These are phyloP conservation scores for Drosophila prolongata DNA, from an alignment of 2,888 invertebrate genomes.

Conservation along the genomic window DNA sequence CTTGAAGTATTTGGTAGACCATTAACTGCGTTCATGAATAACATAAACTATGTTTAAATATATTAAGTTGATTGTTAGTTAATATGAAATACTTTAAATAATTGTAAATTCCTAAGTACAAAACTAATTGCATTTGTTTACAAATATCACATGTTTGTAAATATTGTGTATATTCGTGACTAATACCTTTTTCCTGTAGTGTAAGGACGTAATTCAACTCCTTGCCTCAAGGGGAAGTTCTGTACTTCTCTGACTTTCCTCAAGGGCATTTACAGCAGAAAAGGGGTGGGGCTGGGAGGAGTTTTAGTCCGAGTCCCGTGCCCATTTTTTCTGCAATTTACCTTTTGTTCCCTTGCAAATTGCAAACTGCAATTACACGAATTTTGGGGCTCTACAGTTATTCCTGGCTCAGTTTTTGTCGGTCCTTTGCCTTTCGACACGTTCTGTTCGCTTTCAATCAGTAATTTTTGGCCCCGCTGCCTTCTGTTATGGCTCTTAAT, in stretches of 20 bases:
- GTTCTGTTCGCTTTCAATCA: conserved; percentile 66
- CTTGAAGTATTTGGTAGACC: too few species aligned
- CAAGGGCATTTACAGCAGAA: conserved; percentile 34
- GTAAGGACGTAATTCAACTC: background rate
- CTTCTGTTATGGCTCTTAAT: conserved; percentile 70
- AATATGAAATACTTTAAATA: too few species aligned
- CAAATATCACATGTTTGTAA: background rate
- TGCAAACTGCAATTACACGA: conserved; percentile 69
- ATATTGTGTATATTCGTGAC: too few species aligned
- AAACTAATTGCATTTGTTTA: background rate
- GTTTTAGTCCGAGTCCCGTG: conserved; percentile 31
- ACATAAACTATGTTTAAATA: too few species aligned
- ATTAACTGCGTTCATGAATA: too few species aligned
- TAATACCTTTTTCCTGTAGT: background rate
- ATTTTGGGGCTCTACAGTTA: conserved; percentile 58
- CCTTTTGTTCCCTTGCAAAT: conserved; percentile 49
- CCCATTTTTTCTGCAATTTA: conserved; percentile 23
- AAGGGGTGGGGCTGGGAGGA: conserved; percentile 25
- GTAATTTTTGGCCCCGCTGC: conserved; percentile 57
- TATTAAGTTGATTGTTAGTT: too few species aligned
- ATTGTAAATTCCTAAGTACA: too few species aligned
- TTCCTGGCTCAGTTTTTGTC: conserved; percentile 24
- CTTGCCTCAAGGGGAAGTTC: conserved; percentile 1
- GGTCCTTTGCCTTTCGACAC: conserved; percentile 35
- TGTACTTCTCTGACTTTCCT: conserved; percentile 36